Evolutionary conservation across 2,113 vertebrate genomes (phyloP).

Genomic region (Cavia porcellus): DNA sequence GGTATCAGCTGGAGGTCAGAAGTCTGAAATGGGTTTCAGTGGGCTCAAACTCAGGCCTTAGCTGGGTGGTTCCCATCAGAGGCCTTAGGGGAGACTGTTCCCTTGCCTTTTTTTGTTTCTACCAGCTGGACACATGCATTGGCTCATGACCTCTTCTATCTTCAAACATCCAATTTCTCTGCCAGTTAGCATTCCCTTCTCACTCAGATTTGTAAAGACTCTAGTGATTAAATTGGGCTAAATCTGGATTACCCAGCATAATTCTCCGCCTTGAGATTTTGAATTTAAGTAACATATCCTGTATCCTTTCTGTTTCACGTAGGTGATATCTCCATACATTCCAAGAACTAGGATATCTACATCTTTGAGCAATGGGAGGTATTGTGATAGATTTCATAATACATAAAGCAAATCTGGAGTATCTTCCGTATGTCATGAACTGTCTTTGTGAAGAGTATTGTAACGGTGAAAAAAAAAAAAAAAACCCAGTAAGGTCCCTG

Average conservation of each 20-base stretch:
- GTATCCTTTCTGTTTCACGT: background rate
- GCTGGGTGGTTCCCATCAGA: background rate
- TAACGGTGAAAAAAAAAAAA: background rate
- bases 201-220: background rate
- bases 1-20: background rate
- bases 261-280: background rate
- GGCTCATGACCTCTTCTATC: background rate
- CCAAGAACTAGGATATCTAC: background rate
- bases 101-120: background rate
- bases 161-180: background rate
- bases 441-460: background rate
- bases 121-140: background rate
- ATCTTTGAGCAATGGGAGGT: background rate
- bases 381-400: fast-evolving
- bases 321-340: background rate
- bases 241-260: background rate
- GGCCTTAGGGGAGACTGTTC: background rate
- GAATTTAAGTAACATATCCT: background rate
- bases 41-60: fast-evolving
- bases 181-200: no score
- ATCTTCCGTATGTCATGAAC: background rate
- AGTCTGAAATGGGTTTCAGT: background rate
- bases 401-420: background rate
- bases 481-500: background rate
- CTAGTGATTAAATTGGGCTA: background rate